These are phyloP conservation scores for Ramphastos sulfuratus DNA, from an alignment of 2,113 vertebrate genomes.

Conservation along the genomic window DNA sequence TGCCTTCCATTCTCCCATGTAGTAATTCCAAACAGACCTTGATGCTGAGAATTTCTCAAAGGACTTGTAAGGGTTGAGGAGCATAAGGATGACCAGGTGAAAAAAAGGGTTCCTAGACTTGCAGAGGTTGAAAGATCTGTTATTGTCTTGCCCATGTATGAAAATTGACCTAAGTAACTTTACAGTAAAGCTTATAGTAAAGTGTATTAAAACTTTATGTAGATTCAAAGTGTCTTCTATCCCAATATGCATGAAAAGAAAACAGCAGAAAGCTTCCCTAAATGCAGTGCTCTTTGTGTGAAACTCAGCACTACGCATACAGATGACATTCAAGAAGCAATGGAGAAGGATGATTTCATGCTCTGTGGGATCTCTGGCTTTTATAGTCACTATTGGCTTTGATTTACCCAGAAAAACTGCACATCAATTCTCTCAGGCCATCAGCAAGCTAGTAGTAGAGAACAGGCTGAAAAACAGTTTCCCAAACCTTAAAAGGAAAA, in stretches of 20 bases:
- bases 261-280: background rate
- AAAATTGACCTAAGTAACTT: background rate
- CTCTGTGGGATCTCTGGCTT: background rate
- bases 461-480: background rate
- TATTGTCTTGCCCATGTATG: background rate
- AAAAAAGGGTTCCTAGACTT: background rate
- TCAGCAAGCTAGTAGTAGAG: background rate
- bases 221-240: background rate
- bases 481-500: background rate
- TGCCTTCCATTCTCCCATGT: background rate
- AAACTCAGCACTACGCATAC: background rate
- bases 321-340: background rate
- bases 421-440: background rate
- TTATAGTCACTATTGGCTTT: background rate
- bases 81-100: background rate
- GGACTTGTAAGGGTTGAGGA: background rate
- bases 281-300: background rate
- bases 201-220: background rate
- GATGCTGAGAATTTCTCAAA: background rate
- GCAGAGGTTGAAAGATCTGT: background rate
- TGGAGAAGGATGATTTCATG: background rate
- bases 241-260: background rate
- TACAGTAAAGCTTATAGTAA: accelerated
- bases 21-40: background rate
- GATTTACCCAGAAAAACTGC: background rate